phyloP scores from a whole-genome alignment of 2,888 invertebrate species.

The Eupithecia exiguata region DNA sequence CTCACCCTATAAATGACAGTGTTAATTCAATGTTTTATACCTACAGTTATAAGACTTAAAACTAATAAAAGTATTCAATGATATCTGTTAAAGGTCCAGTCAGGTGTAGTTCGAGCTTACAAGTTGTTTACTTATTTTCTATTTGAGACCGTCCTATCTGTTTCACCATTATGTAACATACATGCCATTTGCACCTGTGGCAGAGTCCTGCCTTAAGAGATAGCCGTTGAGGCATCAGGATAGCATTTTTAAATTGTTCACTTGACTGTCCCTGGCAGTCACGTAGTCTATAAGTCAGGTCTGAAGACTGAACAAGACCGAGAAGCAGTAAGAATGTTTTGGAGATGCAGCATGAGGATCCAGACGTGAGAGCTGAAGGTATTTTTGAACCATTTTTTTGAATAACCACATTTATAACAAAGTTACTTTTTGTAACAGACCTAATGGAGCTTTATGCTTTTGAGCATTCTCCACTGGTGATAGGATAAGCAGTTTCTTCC shows the following conservation, averaged over 20 bases:
- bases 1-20: slow-evolving; percentile 63
- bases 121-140: slow-evolving; percentile 71
- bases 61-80: slow-evolving; percentile 82
- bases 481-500: slow-evolving; percentile 13
- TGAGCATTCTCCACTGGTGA: slow-evolving; percentile 25
- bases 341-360: slow-evolving; percentile 81
- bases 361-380: slow-evolving; percentile 78
- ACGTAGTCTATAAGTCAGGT: slow-evolving; percentile 84
- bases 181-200: slow-evolving; percentile 56
- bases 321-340: slow-evolving; percentile 80
- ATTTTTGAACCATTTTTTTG: slow-evolving; percentile 82
- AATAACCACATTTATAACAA: slow-evolving; percentile 64
- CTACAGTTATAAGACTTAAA: slow-evolving; percentile 63
- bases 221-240: slow-evolving; percentile 69
- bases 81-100: slow-evolving; percentile 85
- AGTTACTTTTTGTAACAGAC: slow-evolving; percentile 42
- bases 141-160: slow-evolving; percentile 61
- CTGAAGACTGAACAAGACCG: slow-evolving; percentile 82
- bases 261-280: slow-evolving; percentile 84
- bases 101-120: slow-evolving; percentile 83
- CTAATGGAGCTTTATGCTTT: slow-evolving; percentile 26
- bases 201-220: slow-evolving; percentile 58
- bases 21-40: slow-evolving; percentile 70
- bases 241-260: slow-evolving; percentile 82
- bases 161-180: slow-evolving; percentile 58